phyloP scores from a whole-genome alignment of 2,113 vertebrate genomes.

The Balaeniceps rex region DNA sequence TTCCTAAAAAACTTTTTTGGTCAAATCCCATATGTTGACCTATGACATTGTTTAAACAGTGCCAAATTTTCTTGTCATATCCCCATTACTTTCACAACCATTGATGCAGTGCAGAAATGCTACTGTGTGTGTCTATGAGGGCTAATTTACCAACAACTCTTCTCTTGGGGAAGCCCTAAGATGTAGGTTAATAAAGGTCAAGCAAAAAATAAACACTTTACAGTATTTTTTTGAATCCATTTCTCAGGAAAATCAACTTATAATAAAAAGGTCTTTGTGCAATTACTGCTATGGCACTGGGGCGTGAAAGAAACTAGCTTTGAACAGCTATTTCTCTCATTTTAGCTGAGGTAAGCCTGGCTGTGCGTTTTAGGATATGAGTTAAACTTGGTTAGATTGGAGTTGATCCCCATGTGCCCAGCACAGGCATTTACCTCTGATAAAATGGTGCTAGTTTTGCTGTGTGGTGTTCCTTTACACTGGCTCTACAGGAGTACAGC shows the following conservation, averaged over 20 bases:
- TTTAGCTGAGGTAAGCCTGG: slow-evolving; percentile 89
- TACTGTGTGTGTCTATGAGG: slow-evolving; percentile 79
- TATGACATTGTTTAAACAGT: slow-evolving; percentile 75
- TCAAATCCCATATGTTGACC: slow-evolving; percentile 75
- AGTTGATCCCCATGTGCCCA: slow-evolving; percentile 70
- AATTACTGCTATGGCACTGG: slow-evolving; percentile 91
- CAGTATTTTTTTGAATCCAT: slow-evolving; percentile 93
- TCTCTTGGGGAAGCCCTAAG: slow-evolving; percentile 86
- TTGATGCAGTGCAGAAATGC: slow-evolving; percentile 79
- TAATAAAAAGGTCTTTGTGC: slow-evolving; percentile 97
- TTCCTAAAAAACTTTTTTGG: slow-evolving; percentile 61
- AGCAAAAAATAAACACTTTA: slow-evolving; percentile 97
- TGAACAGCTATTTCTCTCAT: slow-evolving; percentile 79
- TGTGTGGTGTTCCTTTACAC: background rate
- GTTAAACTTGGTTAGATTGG: slow-evolving; percentile 69
- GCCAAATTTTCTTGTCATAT: slow-evolving; percentile 86
- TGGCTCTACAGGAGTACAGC: background rate
- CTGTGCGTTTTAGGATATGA: slow-evolving; percentile 65
- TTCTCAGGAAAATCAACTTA: slow-evolving; percentile 95
- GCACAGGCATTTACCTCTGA: slow-evolving; percentile 63
- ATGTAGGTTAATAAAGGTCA: slow-evolving; percentile 99
- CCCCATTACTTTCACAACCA: slow-evolving; percentile 74
- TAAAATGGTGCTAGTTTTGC: slow-evolving; percentile 20
- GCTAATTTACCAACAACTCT: slow-evolving; percentile 85
- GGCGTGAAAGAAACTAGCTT: slow-evolving; percentile 95